These are phyloP conservation scores for Etia nguti DNA, from an alignment of 2,113 vertebrate genomes.

Conservation along the genomic window DNA sequence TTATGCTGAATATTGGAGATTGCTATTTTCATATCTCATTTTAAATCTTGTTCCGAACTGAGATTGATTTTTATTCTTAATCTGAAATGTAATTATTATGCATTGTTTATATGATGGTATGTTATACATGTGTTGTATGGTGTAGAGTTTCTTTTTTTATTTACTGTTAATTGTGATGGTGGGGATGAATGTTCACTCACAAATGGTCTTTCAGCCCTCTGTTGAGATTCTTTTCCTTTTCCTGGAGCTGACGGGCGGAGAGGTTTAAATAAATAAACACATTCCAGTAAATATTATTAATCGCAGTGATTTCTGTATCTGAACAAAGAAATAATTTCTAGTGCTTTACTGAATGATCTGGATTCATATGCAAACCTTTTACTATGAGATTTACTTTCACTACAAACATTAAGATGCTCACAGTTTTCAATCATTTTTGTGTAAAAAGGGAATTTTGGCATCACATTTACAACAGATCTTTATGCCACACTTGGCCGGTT, in stretches of 20 bases:
- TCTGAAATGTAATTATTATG: rapidly evolving
- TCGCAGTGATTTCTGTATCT: not conserved
- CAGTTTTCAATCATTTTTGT: not conserved
- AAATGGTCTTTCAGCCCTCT: not conserved
- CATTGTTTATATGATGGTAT: not conserved
- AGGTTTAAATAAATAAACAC: too few relatives aligned
- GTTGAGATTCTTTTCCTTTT: not conserved
- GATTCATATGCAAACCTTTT: not conserved
- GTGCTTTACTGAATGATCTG: not conserved
- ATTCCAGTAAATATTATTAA: not conserved
- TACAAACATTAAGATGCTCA: not conserved
- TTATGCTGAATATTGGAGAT: not conserved
- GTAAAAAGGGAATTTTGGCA: not conserved
- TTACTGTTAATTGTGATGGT: not conserved
- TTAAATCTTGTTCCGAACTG: not conserved
- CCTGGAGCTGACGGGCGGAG: rapidly evolving
- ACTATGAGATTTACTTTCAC: not conserved
- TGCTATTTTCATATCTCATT: not conserved
- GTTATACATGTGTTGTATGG: not conserved
- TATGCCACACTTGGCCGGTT: not conserved
- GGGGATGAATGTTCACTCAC: not conserved
- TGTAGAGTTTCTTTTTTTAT: not conserved
- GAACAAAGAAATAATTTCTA: not conserved
- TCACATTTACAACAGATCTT: not conserved
- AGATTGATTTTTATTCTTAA: not conserved